Percentiles rank a stretch among this genome's conserved stretches.
phyloP scores from a whole-genome alignment of 2,113 vertebrate genomes.

The Tretioscincus oriximinensis region DNA sequence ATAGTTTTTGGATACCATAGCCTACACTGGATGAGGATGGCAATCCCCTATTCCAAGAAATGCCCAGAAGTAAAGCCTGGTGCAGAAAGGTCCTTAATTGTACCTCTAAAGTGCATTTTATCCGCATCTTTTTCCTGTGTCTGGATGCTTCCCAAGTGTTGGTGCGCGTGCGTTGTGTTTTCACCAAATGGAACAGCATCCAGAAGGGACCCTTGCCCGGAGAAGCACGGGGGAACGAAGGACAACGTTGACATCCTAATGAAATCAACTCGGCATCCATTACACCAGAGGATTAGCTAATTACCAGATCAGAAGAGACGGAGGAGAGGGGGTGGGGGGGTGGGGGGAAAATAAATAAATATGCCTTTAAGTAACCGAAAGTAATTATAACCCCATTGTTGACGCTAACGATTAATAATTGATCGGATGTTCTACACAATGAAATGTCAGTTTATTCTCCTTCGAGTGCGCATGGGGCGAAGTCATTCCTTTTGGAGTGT shows the following conservation, averaged over 20 bases:
- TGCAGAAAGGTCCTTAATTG: too few species aligned
- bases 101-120: too few species aligned
- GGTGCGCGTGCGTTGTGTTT: not conserved
- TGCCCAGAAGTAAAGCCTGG: too few species aligned
- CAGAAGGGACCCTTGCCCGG: slow-evolving; percentile 27
- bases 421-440: slow-evolving; percentile 75
- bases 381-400: slow-evolving; percentile 80
- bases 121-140: too few species aligned
- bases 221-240: not conserved
- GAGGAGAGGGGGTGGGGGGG: slow-evolving; percentile 23
- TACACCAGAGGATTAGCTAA: slow-evolving; percentile 71
- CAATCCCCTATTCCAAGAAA: too few species aligned
- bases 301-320: slow-evolving; percentile 69
- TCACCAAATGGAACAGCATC: not conserved
- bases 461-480: slow-evolving; percentile 46
- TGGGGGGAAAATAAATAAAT: slow-evolving; percentile 65
- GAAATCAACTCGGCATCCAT: slow-evolving; percentile 63
- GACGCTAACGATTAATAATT: slow-evolving; percentile 82
- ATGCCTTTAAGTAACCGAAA: slow-evolving; percentile 74
- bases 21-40: too few species aligned
- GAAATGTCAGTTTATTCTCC: slow-evolving; percentile 75
- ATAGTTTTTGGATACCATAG: too few species aligned
- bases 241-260: slow-evolving; percentile 45
- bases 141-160: too few species aligned
- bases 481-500: not conserved